Percentiles rank a stretch among this genome's conserved stretches.
Conservation (phyloP, 2,888 invertebrate genomes). For the Apodemia duryi region DNA sequence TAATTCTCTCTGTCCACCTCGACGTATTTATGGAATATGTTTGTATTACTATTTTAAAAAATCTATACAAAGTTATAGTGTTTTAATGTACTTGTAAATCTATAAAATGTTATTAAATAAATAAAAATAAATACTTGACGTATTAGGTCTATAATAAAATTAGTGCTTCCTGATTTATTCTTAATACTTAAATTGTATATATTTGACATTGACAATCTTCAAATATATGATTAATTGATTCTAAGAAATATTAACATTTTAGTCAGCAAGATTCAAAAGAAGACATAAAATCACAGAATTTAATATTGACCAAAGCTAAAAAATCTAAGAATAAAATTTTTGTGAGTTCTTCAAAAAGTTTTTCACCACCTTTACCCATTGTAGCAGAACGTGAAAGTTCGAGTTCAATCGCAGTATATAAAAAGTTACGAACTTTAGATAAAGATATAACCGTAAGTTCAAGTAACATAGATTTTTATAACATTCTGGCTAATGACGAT, state of each 20-base stretch:
- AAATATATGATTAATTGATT: neutral
- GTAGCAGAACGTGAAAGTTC: conserved; percentile 43
- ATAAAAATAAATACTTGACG: no score
- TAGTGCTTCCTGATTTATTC: no score
- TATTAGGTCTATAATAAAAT: no score
- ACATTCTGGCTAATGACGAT: conserved; percentile 25
- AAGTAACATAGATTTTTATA: conserved; percentile 47
- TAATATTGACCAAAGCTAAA: conserved; percentile 30
- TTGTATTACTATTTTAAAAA: no score
- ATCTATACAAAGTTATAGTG: no score
- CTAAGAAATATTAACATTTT: conserved; percentile 24
- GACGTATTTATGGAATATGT: no score
- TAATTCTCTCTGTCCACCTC: no score
- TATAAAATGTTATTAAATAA: no score
- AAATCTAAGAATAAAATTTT: conserved; percentile 42
- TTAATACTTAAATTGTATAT: no score
- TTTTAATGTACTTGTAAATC: no score
- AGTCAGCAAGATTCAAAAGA: conserved; percentile 38
- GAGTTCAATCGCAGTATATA: conserved; percentile 31
- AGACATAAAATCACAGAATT: conserved; percentile 33
- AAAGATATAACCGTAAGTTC: conserved; percentile 53
- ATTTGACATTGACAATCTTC: no score
- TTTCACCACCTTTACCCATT: conserved; percentile 36
- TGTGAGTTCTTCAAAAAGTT: conserved; percentile 42
- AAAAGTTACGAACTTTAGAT: conserved; percentile 36